Conservation (phyloP, 2,797 vertebrate genomes). For the Myotis pilosus region DNA sequence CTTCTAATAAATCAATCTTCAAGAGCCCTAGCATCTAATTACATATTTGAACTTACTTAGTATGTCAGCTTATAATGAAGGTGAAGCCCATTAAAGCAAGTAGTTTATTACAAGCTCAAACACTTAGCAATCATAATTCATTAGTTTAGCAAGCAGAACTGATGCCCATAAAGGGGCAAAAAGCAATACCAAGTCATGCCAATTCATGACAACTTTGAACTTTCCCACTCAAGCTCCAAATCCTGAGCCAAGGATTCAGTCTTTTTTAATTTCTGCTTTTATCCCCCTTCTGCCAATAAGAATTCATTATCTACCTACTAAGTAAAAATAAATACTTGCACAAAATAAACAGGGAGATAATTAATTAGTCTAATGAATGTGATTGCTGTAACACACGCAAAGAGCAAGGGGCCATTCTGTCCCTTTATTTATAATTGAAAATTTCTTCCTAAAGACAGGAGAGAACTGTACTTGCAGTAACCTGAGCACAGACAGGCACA, state of each 20-base stretch:
- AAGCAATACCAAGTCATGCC: background rate
- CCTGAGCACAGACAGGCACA: background rate
- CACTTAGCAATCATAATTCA: conserved; percentile 26
- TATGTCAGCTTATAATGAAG: conserved; percentile 72
- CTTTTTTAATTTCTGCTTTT: conserved; percentile 43
- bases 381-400: conserved; percentile 37
- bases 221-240: background rate
- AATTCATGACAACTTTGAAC: background rate
- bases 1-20: conserved; percentile 73
- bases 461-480: background rate
- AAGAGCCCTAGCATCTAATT: conserved; percentile 71
- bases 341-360: conserved; percentile 70
- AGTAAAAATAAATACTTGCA: conserved; percentile 69
- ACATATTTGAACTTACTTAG: conserved; percentile 61
- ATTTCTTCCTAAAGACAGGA: conserved; percentile 1
- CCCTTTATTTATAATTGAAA: background rate
- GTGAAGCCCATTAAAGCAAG: conserved; percentile 70
- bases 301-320: conserved; percentile 70
- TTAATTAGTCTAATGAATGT: conserved; percentile 69
- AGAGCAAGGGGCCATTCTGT: conserved; percentile 21
- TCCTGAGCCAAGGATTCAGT: background rate
- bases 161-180: background rate
- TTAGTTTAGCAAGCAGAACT: conserved; percentile 18
- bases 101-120: conserved; percentile 70
- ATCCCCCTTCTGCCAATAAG: conserved; percentile 36